phyloP scores from a whole-genome alignment of 2,888 invertebrate genomes.

The Bombylius major region DNA sequence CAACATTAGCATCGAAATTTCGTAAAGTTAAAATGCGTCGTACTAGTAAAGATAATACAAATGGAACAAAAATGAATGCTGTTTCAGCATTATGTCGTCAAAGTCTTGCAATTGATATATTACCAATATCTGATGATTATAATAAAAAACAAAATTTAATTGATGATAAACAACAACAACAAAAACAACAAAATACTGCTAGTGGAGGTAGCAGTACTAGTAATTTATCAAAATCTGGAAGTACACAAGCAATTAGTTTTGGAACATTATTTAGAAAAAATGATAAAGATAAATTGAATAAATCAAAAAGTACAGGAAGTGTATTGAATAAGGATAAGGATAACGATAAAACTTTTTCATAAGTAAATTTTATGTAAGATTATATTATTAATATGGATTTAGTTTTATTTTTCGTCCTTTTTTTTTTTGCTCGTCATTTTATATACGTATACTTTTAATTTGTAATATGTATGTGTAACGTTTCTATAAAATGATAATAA shows the following conservation, averaged over 20 bases:
- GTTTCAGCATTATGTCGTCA: constrained; percentile 62
- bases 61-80: constrained; percentile 41
- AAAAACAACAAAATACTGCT: neutral
- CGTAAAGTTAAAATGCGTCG: constrained; percentile 42
- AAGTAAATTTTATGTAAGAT: neutral
- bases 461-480: too few relatives aligned
- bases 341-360: neutral
- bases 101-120: constrained; percentile 54
- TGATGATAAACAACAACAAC: neutral
- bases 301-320: constrained; percentile 27
- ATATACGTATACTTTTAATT: too few relatives aligned
- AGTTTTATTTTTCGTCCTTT: too few relatives aligned
- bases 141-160: neutral
- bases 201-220: neutral
- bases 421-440: too few relatives aligned
- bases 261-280: constrained; percentile 4
- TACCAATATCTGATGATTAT: neutral
- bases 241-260: constrained; percentile 24
- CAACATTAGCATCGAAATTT: constrained; percentile 46
- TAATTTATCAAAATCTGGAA: constrained; percentile 29
- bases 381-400: too few relatives aligned
- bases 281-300: constrained; percentile 24
- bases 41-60: constrained; percentile 20
- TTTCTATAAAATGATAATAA: too few relatives aligned
- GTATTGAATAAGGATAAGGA: neutral